Evolutionary conservation across 2,888 invertebrate species (phyloP), one percentile per base, ranked within the genome.

Genomic region (Actias luna): DNA sequence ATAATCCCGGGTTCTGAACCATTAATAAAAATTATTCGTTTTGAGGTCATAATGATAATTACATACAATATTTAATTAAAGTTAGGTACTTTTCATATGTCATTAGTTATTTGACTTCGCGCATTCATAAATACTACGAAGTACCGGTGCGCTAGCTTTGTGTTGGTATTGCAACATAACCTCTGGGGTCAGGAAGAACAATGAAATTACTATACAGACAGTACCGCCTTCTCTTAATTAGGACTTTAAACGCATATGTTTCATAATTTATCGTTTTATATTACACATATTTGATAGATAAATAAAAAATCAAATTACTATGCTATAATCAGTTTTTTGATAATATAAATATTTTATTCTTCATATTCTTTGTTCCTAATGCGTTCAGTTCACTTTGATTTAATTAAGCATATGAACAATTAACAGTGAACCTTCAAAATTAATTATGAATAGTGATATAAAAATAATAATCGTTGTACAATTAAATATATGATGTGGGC

Each of bases 121-220:
- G 16, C 12, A 27, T 27, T 55, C n/a, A 29, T n/a, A 29, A 27
- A 29, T 55, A 16, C 55, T 29, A 7, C 29, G 29, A 27, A 29
- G n/a, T 55, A 29, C 29, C 27, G 14, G n/a, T 39, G 5, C 52
- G 4, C 29, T 25, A 25, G 61, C 64, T 65, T 65, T 64, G 18
- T 55, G 35, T 55, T 59, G 58, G 61, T 64, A 65, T 67, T 67
- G 62, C 67, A 52, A 65, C 67, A 67, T 60, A 25, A n/a, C 22
- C 18, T 60, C 31, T 25, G 59, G 60, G 60, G 60, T 52, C 55
- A 52, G 16, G 61, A 36, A 33, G 61, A 65, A 66, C 66, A 66
- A 66, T 66, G 58, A 63, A 63, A 63, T 65, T 63, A 60, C 62
- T 52, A 22, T 25, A 25, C 58, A 50, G 46, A 12, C 46, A 25